Percentiles rank a stretch among this genome's conserved stretches.
Conservation (phyloP, 2,888 invertebrate genomes). For the Andricus quercusramuli region DNA sequence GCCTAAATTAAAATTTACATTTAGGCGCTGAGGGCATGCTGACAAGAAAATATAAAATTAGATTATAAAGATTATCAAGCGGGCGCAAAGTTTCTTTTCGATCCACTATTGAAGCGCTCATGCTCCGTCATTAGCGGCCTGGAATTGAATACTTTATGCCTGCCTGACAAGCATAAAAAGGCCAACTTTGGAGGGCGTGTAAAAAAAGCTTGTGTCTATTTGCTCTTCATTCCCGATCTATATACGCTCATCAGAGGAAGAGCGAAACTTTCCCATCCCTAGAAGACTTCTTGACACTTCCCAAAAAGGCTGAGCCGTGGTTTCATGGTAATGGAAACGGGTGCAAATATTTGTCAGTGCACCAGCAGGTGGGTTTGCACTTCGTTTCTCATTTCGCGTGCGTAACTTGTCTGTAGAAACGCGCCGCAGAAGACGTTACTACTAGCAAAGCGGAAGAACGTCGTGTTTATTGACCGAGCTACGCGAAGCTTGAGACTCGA, state of each 20-base stretch:
- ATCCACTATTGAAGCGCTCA: too few species aligned
- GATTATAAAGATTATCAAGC: too few species aligned
- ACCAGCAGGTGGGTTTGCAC: conserved; percentile 14
- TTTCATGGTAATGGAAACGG: conserved; percentile 33
- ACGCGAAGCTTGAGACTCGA: conserved; percentile 29
- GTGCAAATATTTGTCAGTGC: conserved; percentile 30
- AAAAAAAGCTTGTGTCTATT: too few species aligned
- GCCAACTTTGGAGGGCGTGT: too few species aligned
- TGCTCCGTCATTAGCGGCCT: too few species aligned
- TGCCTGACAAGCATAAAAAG: too few species aligned
- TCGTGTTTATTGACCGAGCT: conserved; percentile 51
- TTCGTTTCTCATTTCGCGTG: conserved; percentile 37
- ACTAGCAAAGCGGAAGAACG: conserved; percentile 37
- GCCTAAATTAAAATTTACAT: too few species aligned
- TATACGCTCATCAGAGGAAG: not conserved
- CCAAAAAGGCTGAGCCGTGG: not conserved
- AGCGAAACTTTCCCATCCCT: not conserved
- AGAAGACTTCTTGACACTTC: not conserved
- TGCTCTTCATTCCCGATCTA: not conserved
- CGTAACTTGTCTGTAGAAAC: conserved; percentile 20
- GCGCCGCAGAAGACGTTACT: conserved; percentile 13
- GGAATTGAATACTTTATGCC: too few species aligned
- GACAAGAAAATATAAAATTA: too few species aligned
- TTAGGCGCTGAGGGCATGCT: too few species aligned
- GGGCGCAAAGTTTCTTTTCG: too few species aligned